Percentiles rank a stretch among this genome's conserved stretches.
Conservation (phyloP, 1,140 invertebrate species). For the Drosophila ficusphila region DNA sequence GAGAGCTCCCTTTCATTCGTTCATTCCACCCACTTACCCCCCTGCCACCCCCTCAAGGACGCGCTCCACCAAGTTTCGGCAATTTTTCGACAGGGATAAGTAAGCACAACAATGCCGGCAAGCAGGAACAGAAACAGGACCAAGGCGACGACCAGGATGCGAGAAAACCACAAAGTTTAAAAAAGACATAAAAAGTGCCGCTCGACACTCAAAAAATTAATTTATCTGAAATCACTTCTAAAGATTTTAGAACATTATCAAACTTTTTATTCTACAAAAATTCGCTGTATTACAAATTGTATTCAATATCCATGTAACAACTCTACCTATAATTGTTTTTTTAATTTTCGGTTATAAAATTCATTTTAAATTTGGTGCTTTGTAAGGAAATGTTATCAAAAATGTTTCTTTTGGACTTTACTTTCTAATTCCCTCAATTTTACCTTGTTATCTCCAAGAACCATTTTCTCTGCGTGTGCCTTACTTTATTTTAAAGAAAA, state of each 20-base stretch:
- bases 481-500: conserved; percentile 30
- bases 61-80: conserved; percentile 62
- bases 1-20: conserved; percentile 18
- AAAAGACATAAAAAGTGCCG: conserved; percentile 30
- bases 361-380: too few species aligned
- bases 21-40: not conserved
- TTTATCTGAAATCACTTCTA: not conserved
- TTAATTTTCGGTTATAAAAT: too few species aligned
- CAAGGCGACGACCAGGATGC: conserved; percentile 19
- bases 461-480: conserved; percentile 1
- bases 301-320: too few species aligned
- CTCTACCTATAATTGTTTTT: too few species aligned
- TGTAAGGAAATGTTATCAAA: too few species aligned
- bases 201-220: conserved; percentile 2
- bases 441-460: too few species aligned
- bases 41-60: conserved; percentile 27
- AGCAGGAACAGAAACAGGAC: conserved; percentile 21
- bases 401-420: too few species aligned
- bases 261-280: too few species aligned
- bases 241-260: too few species aligned
- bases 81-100: conserved; percentile 79
- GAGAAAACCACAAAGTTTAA: conserved; percentile 56
- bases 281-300: too few species aligned
- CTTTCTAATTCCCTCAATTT: too few species aligned
- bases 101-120: conserved; percentile 70